Evolutionary conservation across 2,113 vertebrate genomes (phyloP), one percentile per base, ranked within the genome.

Genomic region (Myotis brandtii): DNA sequence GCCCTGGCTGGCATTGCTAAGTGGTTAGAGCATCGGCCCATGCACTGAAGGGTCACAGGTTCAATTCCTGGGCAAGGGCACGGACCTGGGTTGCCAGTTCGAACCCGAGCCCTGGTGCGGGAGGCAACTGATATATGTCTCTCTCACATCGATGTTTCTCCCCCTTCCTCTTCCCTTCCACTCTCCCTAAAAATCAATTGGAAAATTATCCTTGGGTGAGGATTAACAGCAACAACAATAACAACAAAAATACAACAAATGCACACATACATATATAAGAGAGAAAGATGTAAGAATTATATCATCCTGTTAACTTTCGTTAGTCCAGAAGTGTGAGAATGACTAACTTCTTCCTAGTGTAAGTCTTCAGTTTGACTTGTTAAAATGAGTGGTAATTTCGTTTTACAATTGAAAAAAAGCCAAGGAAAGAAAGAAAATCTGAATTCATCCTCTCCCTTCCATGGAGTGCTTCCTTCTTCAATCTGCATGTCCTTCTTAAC

Each of bases 311-410:
- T 90, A 85, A 70, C 32, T 46, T 14, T 46, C 11, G 3, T 81
- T 67, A 62, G 46, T 64, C 16, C 25, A 32, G n/a, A 94, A 93
- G 56, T 20, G 56, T 32, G 12, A 66, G 16, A 76, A 66, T 52
- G 79, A 52, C 20, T 34, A 40, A 9, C 34, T 54, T 77, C n/a
- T 72, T 95, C 30, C 34, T 32, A 85, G 59, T 10, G 0, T 54
- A 85, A 85, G 27, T 72, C 34, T 59, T 9, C 25, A 73, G 16
- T 52, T 11, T 40, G 10, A 64, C 64, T 89, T 82, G 13, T 62
- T 89, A 82, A 96, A 86, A 64, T 86, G 40, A 87, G 4, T 23
- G 21, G 64, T n/a, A 52, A 86, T 93, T 81, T n/a, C 40, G 81
- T 85, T 89, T 92, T 81, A 76, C 2, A 91, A 67, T 27, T 48